These are phyloP conservation scores for Diplazon laetatorius DNA, from an alignment of 2,888 invertebrate species.

Conservation along the genomic window DNA sequence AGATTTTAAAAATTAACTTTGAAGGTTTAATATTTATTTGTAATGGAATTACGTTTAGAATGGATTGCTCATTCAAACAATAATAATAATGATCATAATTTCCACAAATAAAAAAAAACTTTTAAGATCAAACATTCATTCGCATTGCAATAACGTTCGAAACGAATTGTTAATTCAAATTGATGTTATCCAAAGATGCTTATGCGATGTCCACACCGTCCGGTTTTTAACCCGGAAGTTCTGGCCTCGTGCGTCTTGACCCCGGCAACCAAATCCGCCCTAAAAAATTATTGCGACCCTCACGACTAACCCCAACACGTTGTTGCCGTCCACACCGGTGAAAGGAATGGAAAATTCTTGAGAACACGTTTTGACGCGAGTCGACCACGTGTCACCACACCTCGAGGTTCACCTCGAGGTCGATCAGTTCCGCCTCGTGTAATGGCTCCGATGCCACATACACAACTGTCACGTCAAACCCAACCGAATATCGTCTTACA, in stretches of 20 bases:
- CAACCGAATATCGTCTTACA: too few species aligned
- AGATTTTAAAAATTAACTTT: too few species aligned
- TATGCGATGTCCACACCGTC: slow-evolving; percentile 66
- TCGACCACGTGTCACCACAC: slow-evolving; percentile 80
- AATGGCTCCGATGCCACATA: too few species aligned
- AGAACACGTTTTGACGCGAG: slow-evolving; percentile 81
- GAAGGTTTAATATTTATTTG: too few species aligned
- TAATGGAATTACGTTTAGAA: too few species aligned
- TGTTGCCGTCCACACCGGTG: too few species aligned
- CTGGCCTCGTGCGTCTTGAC: slow-evolving; percentile 68
- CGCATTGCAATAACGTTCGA: not conserved
- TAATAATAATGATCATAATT: too few species aligned
- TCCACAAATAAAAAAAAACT: too few species aligned
- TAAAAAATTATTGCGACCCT: too few species aligned
- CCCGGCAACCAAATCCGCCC: slow-evolving; percentile 63
- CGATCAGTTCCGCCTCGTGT: slow-evolving; percentile 54
- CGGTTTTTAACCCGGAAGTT: slow-evolving; percentile 79
- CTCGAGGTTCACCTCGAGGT: slow-evolving; percentile 60
- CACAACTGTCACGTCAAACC: not conserved
- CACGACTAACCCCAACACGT: too few species aligned
- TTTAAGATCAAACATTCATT: not conserved
- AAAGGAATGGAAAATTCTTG: slow-evolving; percentile 46
- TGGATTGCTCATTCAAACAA: too few species aligned
- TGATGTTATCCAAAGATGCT: not conserved
- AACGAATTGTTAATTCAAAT: not conserved